Percentiles rank a stretch among this genome's conserved stretches.
Evolutionary conservation across 2,113 vertebrate genomes (phyloP).

Genomic region (Benitochromis conjunctus): DNA sequence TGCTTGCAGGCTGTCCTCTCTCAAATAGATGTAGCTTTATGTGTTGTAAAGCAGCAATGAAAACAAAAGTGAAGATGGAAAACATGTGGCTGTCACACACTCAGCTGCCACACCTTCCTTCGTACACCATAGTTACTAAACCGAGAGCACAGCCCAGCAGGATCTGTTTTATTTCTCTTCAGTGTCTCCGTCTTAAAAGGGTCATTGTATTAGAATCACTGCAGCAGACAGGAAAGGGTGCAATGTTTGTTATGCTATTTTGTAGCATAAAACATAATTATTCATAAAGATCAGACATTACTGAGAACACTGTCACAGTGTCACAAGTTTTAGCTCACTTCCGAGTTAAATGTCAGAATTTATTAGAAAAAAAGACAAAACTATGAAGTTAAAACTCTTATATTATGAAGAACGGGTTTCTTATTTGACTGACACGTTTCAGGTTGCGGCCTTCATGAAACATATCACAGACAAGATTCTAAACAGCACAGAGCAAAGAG

Average conservation of each 20-base stretch:
- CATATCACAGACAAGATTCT: background rate
- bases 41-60: background rate
- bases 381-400: background rate
- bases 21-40: background rate
- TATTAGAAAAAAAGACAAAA: background rate
- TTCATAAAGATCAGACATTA: background rate
- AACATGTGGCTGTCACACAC: background rate
- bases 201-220: background rate
- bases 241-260: background rate
- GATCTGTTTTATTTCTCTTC: background rate
- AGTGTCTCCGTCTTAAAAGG: background rate
- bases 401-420: background rate
- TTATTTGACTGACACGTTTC: background rate
- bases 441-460: background rate
- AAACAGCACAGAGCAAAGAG: background rate
- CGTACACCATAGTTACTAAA: slow-evolving; percentile 13
- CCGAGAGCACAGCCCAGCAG: background rate
- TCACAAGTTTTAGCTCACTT: background rate
- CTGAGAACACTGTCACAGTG: background rate
- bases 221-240: background rate
- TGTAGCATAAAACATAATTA: background rate
- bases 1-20: background rate
- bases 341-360: background rate
- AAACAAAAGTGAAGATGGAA: background rate
- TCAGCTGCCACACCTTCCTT: slow-evolving; percentile 27